These are phyloP conservation scores for Dicyrtoma fusca DNA, from an alignment of 2,888 invertebrate species.

Conservation along the genomic window DNA sequence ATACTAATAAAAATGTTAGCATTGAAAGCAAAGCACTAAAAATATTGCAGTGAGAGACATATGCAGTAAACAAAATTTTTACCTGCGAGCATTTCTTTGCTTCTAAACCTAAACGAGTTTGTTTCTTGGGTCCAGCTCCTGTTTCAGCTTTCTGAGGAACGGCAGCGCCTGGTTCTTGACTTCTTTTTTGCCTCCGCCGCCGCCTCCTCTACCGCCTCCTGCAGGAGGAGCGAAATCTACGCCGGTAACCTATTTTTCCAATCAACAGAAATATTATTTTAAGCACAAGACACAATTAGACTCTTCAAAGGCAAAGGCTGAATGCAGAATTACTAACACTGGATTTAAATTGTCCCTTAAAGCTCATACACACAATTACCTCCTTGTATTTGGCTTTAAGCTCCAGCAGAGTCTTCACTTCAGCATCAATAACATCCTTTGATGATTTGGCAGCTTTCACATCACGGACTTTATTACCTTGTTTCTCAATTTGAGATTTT, in stretches of 20 bases:
- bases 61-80: not conserved
- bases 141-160: constrained; percentile 28
- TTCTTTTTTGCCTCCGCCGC: constrained; percentile 41
- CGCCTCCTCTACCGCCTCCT: constrained; percentile 24
- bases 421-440: constrained; percentile 64
- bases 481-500: constrained; percentile 53
- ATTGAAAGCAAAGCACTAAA: not conserved
- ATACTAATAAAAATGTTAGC: not conserved
- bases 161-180: constrained; percentile 45
- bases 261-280: not conserved
- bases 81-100: constrained; percentile 93
- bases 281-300: not conserved
- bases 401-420: constrained; percentile 68
- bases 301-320: not conserved
- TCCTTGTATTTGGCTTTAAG: constrained; percentile 77
- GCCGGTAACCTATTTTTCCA: constrained; percentile 37
- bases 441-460: constrained; percentile 64
- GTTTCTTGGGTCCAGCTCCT: constrained; percentile 70
- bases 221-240: constrained; percentile 44
- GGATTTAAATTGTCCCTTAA: not conserved
- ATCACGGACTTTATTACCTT: constrained; percentile 72
- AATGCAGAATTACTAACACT: not conserved
- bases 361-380: not conserved
- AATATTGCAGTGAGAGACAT: not conserved
- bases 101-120: constrained; percentile 91